Base-by-base conservation (phyloP, 2,797 vertebrate genomes). In the Falco novaeseelandiae region DNA sequence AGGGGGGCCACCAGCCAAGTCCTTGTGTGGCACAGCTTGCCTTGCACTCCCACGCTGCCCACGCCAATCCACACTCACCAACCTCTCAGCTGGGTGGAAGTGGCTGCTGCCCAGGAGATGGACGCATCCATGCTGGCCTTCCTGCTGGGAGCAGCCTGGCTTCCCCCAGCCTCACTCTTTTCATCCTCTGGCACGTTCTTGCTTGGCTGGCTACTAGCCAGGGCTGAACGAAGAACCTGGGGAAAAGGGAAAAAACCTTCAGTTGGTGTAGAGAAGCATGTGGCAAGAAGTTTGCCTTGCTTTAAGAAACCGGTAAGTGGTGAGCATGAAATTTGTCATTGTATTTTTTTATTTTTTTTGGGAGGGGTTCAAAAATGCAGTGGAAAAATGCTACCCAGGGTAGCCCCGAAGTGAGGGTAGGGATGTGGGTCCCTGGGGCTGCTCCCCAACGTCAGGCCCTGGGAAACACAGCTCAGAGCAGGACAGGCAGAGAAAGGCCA, bases 181-280 rank as follows among this genome's bases (percentile, higher is more conserved):
- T 38, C 42, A 55, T 65, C 32, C 40, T 30, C 27, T 44, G 69
- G 36, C 42, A 51, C 2, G 1, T 57, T 12, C 29, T 46, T 1
- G 2, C 12, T 38, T 21, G 46, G 9, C 20, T 0, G 2, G 26
- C 54, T 44, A 48, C n/a, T 44, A 58, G 36, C 46, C 36, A 69
- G 42, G 65, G 42, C 57, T 38, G 18, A 63, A 38, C 16, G 10
- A 32, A 22, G 19, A 14, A 17, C 32, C 32, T 10, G 19, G 6
- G 26, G 22, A 57, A 81, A 66, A 40, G 27, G 23, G 30, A 59
- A 72, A 79, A 63, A 10, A 55, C 62, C 40, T 58, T 70, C 20
- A 22, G 25, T 9, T 0, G 1, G 51, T 1, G 0, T 8, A 20
- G 76, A 32, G 49, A 81, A 51, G 48, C n/a, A 51, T 0, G 2